Base-by-base conservation (phyloP, 2,888 invertebrate genomes). In the Stictocephala bisonia region DNA sequence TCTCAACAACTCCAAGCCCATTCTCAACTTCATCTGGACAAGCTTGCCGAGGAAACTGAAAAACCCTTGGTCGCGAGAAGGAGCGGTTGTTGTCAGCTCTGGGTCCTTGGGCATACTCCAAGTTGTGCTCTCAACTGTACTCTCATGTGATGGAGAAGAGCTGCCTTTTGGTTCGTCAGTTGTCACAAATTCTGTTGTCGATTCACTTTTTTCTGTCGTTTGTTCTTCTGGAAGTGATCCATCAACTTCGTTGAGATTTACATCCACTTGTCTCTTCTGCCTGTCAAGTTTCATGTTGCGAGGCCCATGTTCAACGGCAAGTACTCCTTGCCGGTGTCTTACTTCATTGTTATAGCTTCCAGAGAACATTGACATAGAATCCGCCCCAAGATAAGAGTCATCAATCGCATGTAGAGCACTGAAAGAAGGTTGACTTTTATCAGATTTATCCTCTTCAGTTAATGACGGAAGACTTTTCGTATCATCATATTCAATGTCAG, bases 1-100 rank as follows among this genome's bases (percentile, higher is more conserved):
- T 80, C 90, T 89, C 15, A 93, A 82, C 75, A 93, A 85, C 72
- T 90, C 89, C 69, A 92, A 82, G 0, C 92, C 91, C 53, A 92
- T 82, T 79, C 88, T 86, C 29, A 92, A 84, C 82, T 92, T 92
- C 69, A 91, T 86, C 80, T 91, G 90, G 1, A 91, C 86, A 41
- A 92, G 83, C 77, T 89, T 88, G 80, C 87, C 88, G 18, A 92
- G 81, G 72, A 91, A 86, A 13, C 87, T 86, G 13, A 78, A 67
- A 90, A 85, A 71, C 3, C 76, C 75, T 6, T 71, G 50, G 24
- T 68, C 64, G 11, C 35, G 50, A 11, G 56, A 29, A 11, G 66
- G 26, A 1, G 72, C 48, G 15, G 27, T 29, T 26, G 70, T 70
- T 15, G 70, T 40, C 7, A 40, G 56, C 15, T 56, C 70, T 4